Conservation (phyloP, 2,797 vertebrate species). For the Brachyalestes nurse region DNA sequence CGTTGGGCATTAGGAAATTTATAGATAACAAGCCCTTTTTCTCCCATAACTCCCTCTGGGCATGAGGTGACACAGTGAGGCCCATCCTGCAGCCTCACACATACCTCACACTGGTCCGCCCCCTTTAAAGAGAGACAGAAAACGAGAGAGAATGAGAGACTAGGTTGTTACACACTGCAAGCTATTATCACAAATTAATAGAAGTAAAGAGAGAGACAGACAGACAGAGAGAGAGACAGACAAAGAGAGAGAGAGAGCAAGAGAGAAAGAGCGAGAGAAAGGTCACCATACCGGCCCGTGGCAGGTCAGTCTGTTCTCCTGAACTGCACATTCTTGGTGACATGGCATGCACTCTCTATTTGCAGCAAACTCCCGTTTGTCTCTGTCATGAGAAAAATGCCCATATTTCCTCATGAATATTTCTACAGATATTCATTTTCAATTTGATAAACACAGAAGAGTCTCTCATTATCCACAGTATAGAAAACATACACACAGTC, state of each 20-base stretch:
- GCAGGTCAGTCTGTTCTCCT: slow-evolving; percentile 83
- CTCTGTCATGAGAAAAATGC: slow-evolving; percentile 69
- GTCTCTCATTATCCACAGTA: no score
- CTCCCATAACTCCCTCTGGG: slow-evolving; percentile 87
- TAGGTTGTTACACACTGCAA: no score
- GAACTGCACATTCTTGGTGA: slow-evolving; percentile 85
- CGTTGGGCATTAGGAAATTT: slow-evolving; percentile 83
- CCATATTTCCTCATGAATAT: neutral
- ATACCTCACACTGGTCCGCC: slow-evolving; percentile 85
- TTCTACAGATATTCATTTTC: neutral
- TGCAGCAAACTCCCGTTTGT: slow-evolving; percentile 82
- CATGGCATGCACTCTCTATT: slow-evolving; percentile 84
- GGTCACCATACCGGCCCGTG: slow-evolving; percentile 80
- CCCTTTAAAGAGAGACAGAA: slow-evolving; percentile 73
- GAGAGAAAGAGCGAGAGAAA: neutral
- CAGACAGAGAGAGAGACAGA: neutral
- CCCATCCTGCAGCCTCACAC: slow-evolving; percentile 85
- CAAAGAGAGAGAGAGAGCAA: neutral
- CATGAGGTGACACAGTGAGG: slow-evolving; percentile 91
- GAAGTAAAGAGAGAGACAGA: neutral
- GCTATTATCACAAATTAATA: no score
- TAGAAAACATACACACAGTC: no score
- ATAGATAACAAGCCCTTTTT: slow-evolving; percentile 85
- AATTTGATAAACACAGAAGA: neutral
- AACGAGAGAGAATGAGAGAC: neutral